Base-by-base conservation (phyloP, 1,140 invertebrate genomes). In the Chymomyza costata region DNA sequence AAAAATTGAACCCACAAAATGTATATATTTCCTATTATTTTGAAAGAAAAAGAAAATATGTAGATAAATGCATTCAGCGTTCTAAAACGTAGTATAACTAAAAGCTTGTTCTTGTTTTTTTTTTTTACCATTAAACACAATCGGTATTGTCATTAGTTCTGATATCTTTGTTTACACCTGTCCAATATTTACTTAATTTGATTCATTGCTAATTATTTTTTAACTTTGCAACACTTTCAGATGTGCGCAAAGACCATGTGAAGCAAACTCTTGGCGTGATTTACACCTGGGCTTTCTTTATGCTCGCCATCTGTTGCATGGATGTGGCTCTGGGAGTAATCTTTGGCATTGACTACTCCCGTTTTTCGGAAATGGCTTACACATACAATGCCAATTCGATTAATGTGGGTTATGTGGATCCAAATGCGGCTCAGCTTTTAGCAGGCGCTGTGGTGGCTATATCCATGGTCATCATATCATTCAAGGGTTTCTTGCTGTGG, bases 401-500 rank as follows among this genome's bases (percentile, higher is more conserved):
- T 0, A 68, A 82, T 41, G 18, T 6, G 0, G 68, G 51, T 1
- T 0, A 0, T 0, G 14, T 82, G 1, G 2, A 67, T n/a, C 54
- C 73, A 0, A 17, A 60, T 32, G 68, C 64, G 13, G 52, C 52
- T 3, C 63, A 81, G 19, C 18, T 83, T 0, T 38, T 84, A 0
- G 61, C 74, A 8, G 84, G 55, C 0, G 63, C 44, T 21, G 66
- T 74, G 11, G 64, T 65, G 3, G 53, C 84, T 14, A 76, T 83
- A 0, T 44, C 81, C 5, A 84, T 85, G 83, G 80, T 85, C 82
- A 61, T 83, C 16, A 73, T 85, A n/a, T 64, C 83, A 1, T 76
- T 85, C 30, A 83, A 84, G 45, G 84, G 84, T 11, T 85, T 84
- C 40, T 21, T 84, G 11, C 28, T 85, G 34, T 84, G 80, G 82